Conservation (phyloP, 2,113 vertebrate genomes). For the Sylvicapra grimmia region DNA sequence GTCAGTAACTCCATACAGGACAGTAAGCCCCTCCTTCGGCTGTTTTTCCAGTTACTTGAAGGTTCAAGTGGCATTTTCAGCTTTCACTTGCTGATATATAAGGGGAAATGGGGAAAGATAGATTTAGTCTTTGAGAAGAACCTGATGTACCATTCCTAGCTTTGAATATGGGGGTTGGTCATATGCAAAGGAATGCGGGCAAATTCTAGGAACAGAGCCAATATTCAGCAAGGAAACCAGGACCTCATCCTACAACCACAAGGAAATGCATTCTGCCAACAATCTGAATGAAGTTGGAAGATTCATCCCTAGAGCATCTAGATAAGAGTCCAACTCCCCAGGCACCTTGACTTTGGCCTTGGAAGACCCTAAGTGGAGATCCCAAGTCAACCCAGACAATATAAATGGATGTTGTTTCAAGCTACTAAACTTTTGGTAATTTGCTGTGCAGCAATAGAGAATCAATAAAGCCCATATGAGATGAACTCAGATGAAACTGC, state of each 20-base stretch:
- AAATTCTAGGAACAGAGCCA: background rate
- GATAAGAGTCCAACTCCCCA: background rate
- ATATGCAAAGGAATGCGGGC: background rate
- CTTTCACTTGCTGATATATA: background rate
- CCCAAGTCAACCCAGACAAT: background rate
- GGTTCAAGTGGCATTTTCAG: background rate
- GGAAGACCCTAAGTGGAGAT: background rate
- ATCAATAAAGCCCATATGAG: background rate
- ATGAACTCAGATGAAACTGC: background rate
- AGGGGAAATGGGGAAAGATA: background rate
- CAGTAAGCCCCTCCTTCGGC: background rate
- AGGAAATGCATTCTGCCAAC: background rate
- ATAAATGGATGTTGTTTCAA: background rate
- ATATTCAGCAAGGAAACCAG: background rate
- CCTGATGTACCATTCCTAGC: background rate
- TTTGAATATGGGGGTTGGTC: background rate
- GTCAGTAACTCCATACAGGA: background rate
- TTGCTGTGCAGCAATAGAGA: background rate
- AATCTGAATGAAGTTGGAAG: background rate
- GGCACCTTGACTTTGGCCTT: background rate
- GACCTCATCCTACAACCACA: background rate
- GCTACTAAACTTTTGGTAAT: background rate
- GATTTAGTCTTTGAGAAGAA: background rate
- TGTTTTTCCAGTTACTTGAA: background rate
- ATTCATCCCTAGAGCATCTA: background rate